Percentiles rank a stretch among this genome's conserved stretches.
Conservation (phyloP, 2,113 vertebrate genomes). For the Struthio camelus region DNA sequence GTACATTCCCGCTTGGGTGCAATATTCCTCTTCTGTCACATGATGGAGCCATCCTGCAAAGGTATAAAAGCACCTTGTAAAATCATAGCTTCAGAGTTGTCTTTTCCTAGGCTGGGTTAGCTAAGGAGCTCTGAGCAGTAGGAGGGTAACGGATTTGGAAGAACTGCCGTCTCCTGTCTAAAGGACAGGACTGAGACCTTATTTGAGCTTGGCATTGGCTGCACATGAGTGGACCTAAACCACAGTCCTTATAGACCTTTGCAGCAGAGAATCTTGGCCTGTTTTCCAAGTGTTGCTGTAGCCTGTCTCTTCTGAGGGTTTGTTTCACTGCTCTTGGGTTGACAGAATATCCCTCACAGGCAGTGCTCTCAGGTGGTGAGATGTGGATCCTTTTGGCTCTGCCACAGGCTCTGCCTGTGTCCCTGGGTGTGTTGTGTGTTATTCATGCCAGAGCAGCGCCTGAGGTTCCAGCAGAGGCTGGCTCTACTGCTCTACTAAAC, state of each 20-base stretch:
- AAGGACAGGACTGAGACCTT: neutral
- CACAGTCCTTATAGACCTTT: neutral
- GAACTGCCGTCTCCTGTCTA: neutral
- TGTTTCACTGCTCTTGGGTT: neutral
- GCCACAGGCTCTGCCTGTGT: neutral
- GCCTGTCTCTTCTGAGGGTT: rapidly evolving
- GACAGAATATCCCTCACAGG: rapidly evolving
- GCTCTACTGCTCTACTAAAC: neutral
- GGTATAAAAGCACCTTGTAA: neutral
- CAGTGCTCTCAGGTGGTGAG: neutral
- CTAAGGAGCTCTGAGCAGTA: neutral
- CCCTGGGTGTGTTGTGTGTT: rapidly evolving
- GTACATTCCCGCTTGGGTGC: neutral
- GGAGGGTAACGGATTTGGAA: neutral
- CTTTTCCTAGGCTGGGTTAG: neutral
- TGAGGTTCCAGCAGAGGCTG: neutral
- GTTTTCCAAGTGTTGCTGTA: neutral
- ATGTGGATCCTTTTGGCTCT: neutral
- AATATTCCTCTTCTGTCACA: neutral
- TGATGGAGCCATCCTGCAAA: constrained; percentile 58
- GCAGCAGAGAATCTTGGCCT: neutral
- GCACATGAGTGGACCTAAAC: neutral
- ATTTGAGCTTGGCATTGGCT: neutral
- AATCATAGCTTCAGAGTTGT: neutral
- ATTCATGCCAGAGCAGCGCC: neutral